Evolutionary conservation across 2,113 vertebrate genomes (phyloP).

Genomic region (Oryctolagus cuniculus): DNA sequence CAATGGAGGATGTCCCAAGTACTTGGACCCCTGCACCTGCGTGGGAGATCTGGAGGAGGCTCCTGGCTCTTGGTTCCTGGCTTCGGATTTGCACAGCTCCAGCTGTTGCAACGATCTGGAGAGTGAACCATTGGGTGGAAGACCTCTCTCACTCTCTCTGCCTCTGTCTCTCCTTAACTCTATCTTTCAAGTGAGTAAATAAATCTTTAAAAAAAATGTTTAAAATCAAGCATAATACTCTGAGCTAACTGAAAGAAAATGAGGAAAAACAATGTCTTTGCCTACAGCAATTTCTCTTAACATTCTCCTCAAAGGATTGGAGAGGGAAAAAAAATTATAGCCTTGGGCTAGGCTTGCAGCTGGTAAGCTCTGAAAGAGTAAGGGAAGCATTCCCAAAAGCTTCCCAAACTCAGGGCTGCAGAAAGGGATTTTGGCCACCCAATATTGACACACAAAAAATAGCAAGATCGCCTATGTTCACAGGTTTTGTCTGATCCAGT

Average conservation of each 20-base stretch:
- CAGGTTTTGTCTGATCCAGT: no score
- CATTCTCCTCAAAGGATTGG: background rate
- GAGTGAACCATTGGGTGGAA: no score
- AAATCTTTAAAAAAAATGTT: background rate
- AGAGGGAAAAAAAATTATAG: background rate
- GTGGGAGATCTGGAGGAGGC: no score
- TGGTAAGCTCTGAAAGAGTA: background rate
- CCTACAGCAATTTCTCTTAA: background rate
- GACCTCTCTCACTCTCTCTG: no score
- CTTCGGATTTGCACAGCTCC: no score
- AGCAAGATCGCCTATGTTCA: no score
- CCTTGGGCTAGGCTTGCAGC: background rate
- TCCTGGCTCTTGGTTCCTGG: no score
- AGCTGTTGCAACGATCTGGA: no score
- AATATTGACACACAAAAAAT: no score
- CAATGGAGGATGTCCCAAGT: no score
- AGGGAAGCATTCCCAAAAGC: background rate
- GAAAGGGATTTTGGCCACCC: background rate
- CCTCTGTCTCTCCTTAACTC: no score
- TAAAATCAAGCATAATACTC: background rate
- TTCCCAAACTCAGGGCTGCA: background rate
- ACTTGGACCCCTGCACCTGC: no score
- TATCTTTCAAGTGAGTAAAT: background rate
- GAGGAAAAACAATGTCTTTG: background rate
- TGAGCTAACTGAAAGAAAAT: constrained; percentile 44